Percentiles rank a stretch among this genome's conserved stretches.
phyloP scores from a whole-genome alignment of 2,113 vertebrate genomes.

The Rhegmatorhina hoffmannsi region DNA sequence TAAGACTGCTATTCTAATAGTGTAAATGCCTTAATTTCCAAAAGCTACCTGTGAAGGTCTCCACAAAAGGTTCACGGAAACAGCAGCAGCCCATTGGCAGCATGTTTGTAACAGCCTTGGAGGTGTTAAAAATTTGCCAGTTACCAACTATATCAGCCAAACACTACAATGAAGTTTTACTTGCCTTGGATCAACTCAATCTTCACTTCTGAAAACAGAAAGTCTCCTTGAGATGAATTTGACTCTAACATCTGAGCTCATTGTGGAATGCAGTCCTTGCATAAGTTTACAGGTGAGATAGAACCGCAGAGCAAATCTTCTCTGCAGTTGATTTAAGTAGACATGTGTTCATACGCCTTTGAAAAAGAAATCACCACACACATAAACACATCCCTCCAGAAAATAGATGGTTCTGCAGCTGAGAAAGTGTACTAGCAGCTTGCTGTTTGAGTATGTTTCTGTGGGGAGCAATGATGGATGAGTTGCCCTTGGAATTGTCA shows the following conservation, averaged over 20 bases:
- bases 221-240: background rate
- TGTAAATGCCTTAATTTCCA: background rate
- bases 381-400: background rate
- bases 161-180: background rate
- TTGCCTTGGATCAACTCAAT: background rate
- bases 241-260: background rate
- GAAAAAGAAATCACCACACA: background rate
- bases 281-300: background rate
- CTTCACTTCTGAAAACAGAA: background rate
- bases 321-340: background rate
- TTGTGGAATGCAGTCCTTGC: background rate
- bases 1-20: background rate
- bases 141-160: background rate
- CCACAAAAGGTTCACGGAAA: background rate
- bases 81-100: background rate
- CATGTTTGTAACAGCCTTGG: background rate
- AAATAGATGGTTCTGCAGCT: background rate
- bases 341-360: background rate
- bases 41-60: background rate
- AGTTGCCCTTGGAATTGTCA: background rate
- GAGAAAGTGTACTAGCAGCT: background rate
- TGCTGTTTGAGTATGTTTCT: background rate
- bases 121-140: background rate
- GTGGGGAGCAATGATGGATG: background rate
- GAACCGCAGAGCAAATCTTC: fast-evolving